Evolutionary conservation across 2,888 invertebrate genomes (phyloP), one percentile per base, ranked within the genome.

Genomic region (Megastigmus dorsalis): DNA sequence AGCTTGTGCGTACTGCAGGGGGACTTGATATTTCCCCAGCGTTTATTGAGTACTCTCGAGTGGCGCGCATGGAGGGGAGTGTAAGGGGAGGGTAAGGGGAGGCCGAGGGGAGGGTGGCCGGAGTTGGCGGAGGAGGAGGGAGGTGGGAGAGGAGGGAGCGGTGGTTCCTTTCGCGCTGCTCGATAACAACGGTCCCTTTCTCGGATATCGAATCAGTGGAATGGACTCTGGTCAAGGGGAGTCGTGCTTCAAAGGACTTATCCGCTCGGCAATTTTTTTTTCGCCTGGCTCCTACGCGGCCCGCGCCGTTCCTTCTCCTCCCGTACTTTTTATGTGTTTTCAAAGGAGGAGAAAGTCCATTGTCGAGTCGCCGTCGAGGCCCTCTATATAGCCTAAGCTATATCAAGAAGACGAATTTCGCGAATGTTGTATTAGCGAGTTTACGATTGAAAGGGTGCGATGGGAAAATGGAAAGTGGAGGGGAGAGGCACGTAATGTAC

Each of bases 151-250:
- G 7, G 33, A 33, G 33, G 7, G 7, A 33, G 33, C 3, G 33
- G 7, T 5, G 33, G 7, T 5, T 15, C 41, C 6, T 48, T 26
- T 45, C 45, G n/a, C 41, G 20, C 20, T 28, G 13, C 18, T 45
- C 66, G 66, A 74, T 62, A 68, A 55, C 73, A 63, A 67, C 26
- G 54, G 60, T 52, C 43, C 59, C 57, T 55, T 74, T 69, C 59
- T 63, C 74, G 65, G 38, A 65, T 69, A 70, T 70, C 65, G 66
- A 69, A 75, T 75, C 75, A 70, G 66, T 62, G 69, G 43, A 74
- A 70, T 70, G 75, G 70, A 66, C 48, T 55, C 38, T 48, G 70
- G 54, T 71, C 59, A 62, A 68, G 74, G 50, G 30, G 45, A 60
- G 38, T 43, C 52, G 18, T 30, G 65, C 65, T 69, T 74, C 65